phyloP scores from a whole-genome alignment of 1,140 invertebrate genomes.

The Chrysomallon squamiferum region DNA sequence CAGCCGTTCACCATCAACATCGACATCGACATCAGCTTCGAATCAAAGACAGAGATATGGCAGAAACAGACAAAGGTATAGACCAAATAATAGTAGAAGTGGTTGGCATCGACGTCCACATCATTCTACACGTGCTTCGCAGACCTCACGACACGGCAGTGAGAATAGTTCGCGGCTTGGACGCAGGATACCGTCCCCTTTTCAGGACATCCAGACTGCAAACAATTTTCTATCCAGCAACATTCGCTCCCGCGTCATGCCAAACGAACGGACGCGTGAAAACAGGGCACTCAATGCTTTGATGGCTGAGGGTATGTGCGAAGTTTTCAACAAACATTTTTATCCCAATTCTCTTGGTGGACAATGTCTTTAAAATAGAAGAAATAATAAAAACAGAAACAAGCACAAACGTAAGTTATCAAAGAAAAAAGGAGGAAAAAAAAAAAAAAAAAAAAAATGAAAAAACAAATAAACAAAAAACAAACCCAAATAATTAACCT shows the following conservation, averaged over 20 bases:
- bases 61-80: background rate
- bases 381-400: no score
- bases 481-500: no score
- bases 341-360: conserved; percentile 3
- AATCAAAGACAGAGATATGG: no score
- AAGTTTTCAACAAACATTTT: conserved; percentile 17
- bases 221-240: conserved; percentile 9
- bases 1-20: background rate
- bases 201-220: conserved; percentile 13
- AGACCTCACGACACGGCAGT: background rate
- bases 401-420: no score
- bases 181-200: background rate
- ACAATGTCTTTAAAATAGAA: no score
- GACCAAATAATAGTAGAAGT: background rate
- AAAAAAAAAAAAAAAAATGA: no score
- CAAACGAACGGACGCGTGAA: conserved; percentile 1
- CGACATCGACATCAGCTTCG: no score
- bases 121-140: background rate
- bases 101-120: no score
- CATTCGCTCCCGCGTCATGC: no score
- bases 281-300: background rate
- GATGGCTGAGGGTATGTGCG: conserved; percentile 14
- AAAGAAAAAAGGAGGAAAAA: no score
- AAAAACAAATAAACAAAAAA: no score
- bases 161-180: background rate